phyloP scores from a whole-genome alignment of 2,888 invertebrate species.

The Rhopalosiphum nymphaeae region DNA sequence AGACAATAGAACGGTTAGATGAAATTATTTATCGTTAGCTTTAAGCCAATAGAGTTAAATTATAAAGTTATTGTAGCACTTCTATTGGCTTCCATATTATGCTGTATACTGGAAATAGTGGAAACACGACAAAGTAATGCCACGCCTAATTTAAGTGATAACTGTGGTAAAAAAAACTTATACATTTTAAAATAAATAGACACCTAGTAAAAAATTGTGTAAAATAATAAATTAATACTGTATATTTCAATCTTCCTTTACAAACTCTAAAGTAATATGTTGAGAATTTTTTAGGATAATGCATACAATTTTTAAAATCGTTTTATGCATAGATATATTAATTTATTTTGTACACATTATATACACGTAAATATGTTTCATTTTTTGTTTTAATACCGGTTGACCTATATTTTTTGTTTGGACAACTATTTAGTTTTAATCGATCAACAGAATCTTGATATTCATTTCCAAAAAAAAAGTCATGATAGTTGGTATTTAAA shows the following conservation, averaged over 20 bases:
- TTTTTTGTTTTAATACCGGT: not conserved
- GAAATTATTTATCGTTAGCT: not conserved
- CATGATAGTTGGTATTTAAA: not conserved
- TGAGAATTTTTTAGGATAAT: not conserved
- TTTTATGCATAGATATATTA: not conserved
- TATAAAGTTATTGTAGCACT: not conserved
- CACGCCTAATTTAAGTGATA: not conserved
- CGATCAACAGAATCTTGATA: not conserved
- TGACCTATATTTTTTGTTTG: not conserved
- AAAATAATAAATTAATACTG: not conserved
- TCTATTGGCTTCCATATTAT: not conserved
- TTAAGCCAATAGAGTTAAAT: not conserved
- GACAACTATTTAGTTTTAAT: not conserved
- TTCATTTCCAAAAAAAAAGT: not conserved
- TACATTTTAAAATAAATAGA: not conserved
- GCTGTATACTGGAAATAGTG: not conserved
- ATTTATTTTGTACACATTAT: not conserved
- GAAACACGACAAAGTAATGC: not conserved
- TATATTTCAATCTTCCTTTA: not conserved
- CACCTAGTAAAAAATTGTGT: no score
- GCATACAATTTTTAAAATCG: not conserved
- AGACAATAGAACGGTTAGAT: not conserved
- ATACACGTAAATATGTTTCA: not conserved
- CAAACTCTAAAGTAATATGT: not conserved
- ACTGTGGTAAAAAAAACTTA: not conserved